phyloP scores from a whole-genome alignment of 2,797 vertebrate genomes.

The Ispidina picta region DNA sequence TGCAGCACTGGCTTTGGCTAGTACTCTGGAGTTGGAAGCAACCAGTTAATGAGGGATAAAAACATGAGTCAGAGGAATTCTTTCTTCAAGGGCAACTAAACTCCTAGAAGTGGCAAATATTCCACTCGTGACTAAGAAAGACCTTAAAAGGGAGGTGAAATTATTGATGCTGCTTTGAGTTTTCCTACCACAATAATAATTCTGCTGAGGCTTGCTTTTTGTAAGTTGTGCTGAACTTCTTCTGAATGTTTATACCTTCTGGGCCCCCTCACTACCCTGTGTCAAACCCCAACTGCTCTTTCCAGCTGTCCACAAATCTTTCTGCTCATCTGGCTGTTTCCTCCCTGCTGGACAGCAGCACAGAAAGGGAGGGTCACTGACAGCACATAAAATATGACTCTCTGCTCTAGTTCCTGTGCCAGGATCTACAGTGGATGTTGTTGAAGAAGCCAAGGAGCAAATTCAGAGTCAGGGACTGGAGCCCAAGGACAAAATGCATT shows the following conservation, averaged over 20 bases:
- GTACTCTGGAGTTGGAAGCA: not conserved
- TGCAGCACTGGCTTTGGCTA: not conserved
- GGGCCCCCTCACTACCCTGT: not conserved
- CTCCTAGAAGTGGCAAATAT: not conserved
- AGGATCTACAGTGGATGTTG: not conserved
- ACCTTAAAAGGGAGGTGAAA: not conserved
- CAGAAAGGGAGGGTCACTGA: not conserved
- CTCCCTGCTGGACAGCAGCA: not conserved
- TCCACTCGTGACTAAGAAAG: not conserved
- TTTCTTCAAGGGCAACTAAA: not conserved
- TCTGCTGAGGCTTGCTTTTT: not conserved
- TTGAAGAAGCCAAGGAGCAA: not conserved
- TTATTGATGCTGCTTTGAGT: not conserved
- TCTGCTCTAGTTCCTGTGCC: not conserved
- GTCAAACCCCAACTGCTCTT: not conserved
- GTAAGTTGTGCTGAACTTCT: not conserved
- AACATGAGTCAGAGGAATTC: not conserved
- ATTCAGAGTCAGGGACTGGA: not conserved
- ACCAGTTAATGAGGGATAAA: not conserved
- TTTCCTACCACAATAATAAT: not conserved
- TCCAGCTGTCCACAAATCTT: not conserved
- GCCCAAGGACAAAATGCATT: not conserved
- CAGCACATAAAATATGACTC: not conserved
- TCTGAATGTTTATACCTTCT: not conserved
- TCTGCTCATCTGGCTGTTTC: not conserved